Evolutionary conservation across 2,797 vertebrate species (phyloP), one percentile per base, ranked within the genome.

Genomic region (Pipistrellus pipistrellus): DNA sequence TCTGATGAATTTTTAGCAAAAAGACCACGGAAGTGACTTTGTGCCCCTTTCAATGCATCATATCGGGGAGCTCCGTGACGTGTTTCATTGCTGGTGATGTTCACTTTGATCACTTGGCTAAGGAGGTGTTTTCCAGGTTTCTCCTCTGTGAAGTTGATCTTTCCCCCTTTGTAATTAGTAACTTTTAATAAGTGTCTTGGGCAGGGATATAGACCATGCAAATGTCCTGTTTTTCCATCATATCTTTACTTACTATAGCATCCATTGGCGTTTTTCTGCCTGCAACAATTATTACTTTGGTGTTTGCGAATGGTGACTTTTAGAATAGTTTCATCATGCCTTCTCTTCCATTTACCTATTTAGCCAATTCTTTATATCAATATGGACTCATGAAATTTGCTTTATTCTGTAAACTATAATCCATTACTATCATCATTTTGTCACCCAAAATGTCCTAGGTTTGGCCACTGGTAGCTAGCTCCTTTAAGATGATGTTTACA

Each of bases 391-490:
- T 53, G 78, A 77, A 71, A 75, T 89, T 66, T 89, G 21, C 75
- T 92, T 88, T 90, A 55, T 69, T 77, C 15, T 83, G 3, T 83
- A 87, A 76, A 18, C 32, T 59, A n/a, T 62, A 46, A 77, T n/a
- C 18, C 6, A 41, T 76, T 44, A 3, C 44, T 75, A 3, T 66
- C 25, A 68, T 51, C 71, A 38, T 89, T 94, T 73, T 76, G 10
- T 69, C 32, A 6, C 25, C 88, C 25, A 59, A 30, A 32, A 25
- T 89, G 41, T 57, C 41, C 51, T 53, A 30, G 18, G 14, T 30
- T 48, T 86, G 25, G 27, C 44, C 35, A 11, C 15, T 75, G 72
- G 51, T 23, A 69, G 46, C 27, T 23, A 69, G 46, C 27, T 88
- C 18, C n/a, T 88, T 81, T 21, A 25, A 32, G 38, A 68, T 85